Evolutionary conservation across 2,888 invertebrate species (phyloP), one percentile per base, ranked within the genome.

Genomic region (Marasmarcha lunaedactyla): DNA sequence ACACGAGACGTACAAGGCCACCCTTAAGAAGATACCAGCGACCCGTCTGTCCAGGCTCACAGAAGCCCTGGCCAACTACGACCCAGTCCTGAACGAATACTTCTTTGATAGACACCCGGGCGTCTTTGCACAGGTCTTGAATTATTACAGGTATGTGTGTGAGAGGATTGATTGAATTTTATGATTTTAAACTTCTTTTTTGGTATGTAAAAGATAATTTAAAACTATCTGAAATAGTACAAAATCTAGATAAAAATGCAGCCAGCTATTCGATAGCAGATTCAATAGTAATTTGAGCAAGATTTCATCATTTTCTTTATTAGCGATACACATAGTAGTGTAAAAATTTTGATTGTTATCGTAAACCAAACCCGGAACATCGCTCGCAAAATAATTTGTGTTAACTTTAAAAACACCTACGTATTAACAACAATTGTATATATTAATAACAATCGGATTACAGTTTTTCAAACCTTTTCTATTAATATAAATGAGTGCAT

Each of bases 81-180:
- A 99, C 85, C 97, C 98, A 37, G 94, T 98, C 62, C 89, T 98
- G 61, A 98, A 99, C 83, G 99, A 99, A 85, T 99, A 98, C 87
- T 99, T 99, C 89, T 99, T 99, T 85, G 98, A 97, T 83, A 85
- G 97, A 54, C 97, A 98, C 85, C 97, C 97, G 25, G 97, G 97
- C 39, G 97, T 88, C 54, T 98, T 98, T 79, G 97, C 96, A 42
- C 97, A 98, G 85, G 94, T 95, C 59, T 89, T 95, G 62, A 98
- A 98, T 79, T 98, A 98, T 78, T 98, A 98, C 86, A 91, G 94
- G 88, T 90, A 20, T 20, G n/a, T n/a, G n/a, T n/a, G n/a, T 59
- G 67, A 53, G 46, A 5, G 33, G 1, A 34, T 7, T 12, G 4
- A 36, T 37, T 13, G 20, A 4, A 9, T 15, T 14, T 9, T 35